A percentile compares a stretch with the other conserved stretches of the same genome.
These are phyloP conservation scores for Crioceris asparagi DNA, from an alignment of 2,888 invertebrate species.

Conservation along the genomic window DNA sequence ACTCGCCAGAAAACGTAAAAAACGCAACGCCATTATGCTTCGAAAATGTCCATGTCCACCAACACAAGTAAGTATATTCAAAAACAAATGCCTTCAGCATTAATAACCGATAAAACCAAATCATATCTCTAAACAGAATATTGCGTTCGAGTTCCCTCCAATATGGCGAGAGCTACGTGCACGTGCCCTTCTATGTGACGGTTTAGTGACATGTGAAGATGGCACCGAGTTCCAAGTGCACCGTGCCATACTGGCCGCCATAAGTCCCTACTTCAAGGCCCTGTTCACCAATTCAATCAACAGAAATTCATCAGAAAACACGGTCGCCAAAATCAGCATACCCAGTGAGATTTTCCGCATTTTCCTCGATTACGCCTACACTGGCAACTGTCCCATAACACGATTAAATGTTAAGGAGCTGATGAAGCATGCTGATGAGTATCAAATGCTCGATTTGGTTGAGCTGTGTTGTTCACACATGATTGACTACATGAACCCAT, in stretches of 20 bases:
- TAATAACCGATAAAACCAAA: neutral
- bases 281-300: slow-evolving; percentile 59
- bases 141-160: slow-evolving; percentile 51
- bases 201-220: slow-evolving; percentile 51
- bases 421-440: slow-evolving; percentile 59
- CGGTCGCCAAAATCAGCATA: slow-evolving; percentile 49
- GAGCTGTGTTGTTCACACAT: slow-evolving; percentile 59
- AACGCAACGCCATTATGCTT: neutral
- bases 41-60: slow-evolving; percentile 7
- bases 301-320: slow-evolving; percentile 48
- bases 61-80: slow-evolving; percentile 6
- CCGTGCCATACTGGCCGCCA: slow-evolving; percentile 58
- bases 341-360: slow-evolving; percentile 49
- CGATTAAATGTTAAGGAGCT: slow-evolving; percentile 58
- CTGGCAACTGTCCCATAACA: slow-evolving; percentile 53
- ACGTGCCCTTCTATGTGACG: slow-evolving; percentile 60
- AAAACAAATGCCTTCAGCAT: too few species aligned
- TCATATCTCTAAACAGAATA: slow-evolving; percentile 20
- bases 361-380: slow-evolving; percentile 67
- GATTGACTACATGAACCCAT: slow-evolving; percentile 49
- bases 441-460: slow-evolving; percentile 61
- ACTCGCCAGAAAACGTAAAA: slow-evolving; percentile 1
- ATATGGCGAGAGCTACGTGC: slow-evolving; percentile 58
- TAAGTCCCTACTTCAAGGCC: slow-evolving; percentile 62
- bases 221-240: slow-evolving; percentile 54